Conservation (phyloP, 2,888 invertebrate genomes). For the Andrena chrysosceles region DNA sequence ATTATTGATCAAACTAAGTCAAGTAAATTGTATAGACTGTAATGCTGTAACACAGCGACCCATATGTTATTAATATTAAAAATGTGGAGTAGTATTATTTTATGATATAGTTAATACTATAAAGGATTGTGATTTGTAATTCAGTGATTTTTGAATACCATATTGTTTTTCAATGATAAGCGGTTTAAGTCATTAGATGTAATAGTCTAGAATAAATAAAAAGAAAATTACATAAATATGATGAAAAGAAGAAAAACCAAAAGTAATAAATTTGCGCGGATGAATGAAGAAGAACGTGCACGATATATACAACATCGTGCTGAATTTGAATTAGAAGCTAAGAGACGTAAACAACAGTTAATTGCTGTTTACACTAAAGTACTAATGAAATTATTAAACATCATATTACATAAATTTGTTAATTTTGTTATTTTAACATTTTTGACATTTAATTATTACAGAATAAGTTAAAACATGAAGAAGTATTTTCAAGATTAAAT, state of each 20-base stretch:
- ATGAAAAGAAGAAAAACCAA: constrained; percentile 89
- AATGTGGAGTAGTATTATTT: neutral
- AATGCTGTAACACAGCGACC: too few species aligned
- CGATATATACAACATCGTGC: constrained; percentile 93
- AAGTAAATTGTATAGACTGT: too few species aligned
- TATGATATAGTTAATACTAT: constrained; percentile 2
- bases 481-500: constrained; percentile 91
- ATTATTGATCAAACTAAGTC: too few species aligned
- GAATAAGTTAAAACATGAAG: constrained; percentile 94
- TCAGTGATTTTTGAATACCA: neutral
- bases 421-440: neutral
- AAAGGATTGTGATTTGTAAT: constrained; percentile 17
- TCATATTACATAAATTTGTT: neutral
- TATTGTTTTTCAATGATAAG: neutral
- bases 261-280: constrained; percentile 91
- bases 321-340: constrained; percentile 93
- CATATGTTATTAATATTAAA: too few species aligned
- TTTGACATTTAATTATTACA: constrained; percentile 78
- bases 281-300: constrained; percentile 94
- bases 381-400: constrained; percentile 58
- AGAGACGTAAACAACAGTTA: constrained; percentile 92
- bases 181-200: neutral
- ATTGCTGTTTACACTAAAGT: constrained; percentile 94
- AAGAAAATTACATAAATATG: constrained; percentile 69
- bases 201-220: neutral